A percentile compares a stretch with the other conserved stretches of the same genome.
Evolutionary conservation across 2,113 vertebrate genomes (phyloP).

Genomic region (Indicator maculatus): DNA sequence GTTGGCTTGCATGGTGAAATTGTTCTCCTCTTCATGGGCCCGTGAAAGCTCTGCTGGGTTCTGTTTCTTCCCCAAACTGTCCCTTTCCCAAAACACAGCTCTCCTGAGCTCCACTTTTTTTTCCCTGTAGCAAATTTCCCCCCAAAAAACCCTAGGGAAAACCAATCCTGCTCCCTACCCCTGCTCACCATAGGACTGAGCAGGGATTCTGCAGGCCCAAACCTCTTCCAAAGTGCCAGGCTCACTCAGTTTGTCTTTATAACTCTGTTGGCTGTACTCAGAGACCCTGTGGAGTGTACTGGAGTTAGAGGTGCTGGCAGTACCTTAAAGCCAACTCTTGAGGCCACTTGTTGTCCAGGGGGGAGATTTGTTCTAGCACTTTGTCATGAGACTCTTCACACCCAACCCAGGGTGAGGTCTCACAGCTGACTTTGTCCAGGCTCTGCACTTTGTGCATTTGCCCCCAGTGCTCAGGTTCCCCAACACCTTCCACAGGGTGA

Average conservation of each 20-base stretch:
- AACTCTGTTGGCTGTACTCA: not conserved
- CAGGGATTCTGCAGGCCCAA: not conserved
- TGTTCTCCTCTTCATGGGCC: not conserved
- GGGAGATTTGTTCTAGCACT: not conserved
- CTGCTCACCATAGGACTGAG: not conserved
- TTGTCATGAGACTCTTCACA: not conserved
- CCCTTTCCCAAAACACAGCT: not conserved
- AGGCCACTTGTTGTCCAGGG: not conserved
- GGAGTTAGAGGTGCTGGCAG: not conserved
- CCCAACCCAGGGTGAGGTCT: accelerated
- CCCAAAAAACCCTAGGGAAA: accelerated
- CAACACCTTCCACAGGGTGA: not conserved
- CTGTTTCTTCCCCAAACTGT: not conserved
- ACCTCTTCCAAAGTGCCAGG: not conserved
- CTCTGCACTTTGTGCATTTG: not conserved
- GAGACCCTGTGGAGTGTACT: not conserved
- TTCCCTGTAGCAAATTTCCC: not conserved
- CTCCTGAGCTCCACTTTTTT: not conserved
- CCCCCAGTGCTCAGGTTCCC: not conserved
- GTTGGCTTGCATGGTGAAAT: not conserved
- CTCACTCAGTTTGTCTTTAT: not conserved
- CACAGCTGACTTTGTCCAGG: not conserved
- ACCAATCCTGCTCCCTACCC: not conserved
- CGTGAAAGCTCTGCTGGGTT: not conserved
- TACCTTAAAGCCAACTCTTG: not conserved